phyloP scores from a whole-genome alignment of 2,797 vertebrate species.

The Mycteria americana region DNA sequence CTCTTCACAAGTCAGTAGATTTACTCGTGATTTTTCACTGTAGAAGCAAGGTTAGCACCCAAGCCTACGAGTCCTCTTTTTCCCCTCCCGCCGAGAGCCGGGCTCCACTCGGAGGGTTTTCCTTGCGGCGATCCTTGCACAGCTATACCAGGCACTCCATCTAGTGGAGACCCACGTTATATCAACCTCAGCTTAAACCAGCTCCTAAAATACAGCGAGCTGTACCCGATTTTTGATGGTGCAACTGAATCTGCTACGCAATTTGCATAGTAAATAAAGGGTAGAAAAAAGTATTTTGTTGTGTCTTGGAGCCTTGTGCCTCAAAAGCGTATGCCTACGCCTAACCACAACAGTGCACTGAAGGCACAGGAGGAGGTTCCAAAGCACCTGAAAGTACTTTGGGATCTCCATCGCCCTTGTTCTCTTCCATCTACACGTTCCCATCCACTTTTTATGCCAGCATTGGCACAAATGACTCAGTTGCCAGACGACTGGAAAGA shows the following conservation, averaged over 20 bases:
- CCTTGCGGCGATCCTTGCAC: background rate
- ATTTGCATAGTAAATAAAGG: background rate
- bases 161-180: slow-evolving; percentile 20
- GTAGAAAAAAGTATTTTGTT: background rate
- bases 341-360: background rate
- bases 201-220: accelerated
- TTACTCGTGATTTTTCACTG: no score
- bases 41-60: background rate
- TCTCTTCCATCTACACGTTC: accelerated
- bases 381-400: accelerated
- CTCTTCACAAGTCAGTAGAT: background rate
- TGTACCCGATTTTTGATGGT: no score
- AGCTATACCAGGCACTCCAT: slow-evolving; percentile 8
- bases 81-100: background rate
- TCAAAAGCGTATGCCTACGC: accelerated
- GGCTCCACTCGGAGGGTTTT: background rate
- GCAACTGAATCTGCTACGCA: background rate
- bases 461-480: accelerated
- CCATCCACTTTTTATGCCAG: accelerated
- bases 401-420: accelerated
- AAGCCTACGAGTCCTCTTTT: background rate
- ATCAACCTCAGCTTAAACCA: background rate
- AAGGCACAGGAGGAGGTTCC: no score
- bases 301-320: no score
- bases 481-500: accelerated